Percentiles rank a stretch among this genome's conserved stretches.
These are phyloP conservation scores for Deilephila elpenor DNA, from an alignment of 2,888 invertebrate species.

Conservation along the genomic window DNA sequence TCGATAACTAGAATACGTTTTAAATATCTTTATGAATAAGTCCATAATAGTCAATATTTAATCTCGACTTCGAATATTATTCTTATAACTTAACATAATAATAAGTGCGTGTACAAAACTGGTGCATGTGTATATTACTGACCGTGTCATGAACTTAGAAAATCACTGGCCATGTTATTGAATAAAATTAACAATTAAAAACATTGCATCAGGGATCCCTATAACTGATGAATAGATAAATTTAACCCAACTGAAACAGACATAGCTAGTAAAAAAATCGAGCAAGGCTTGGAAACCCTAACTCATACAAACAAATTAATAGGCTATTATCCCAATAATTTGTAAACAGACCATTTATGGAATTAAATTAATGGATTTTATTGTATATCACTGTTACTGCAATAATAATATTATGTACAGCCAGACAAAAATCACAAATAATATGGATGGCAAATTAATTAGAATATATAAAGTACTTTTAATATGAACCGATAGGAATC, in stretches of 20 bases:
- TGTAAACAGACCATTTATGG: too few relatives aligned
- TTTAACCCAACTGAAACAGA: not conserved
- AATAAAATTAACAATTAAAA: not conserved
- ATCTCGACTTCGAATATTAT: not conserved
- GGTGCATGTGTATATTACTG: conserved; percentile 49
- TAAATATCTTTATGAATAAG: not conserved
- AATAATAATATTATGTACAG: too few relatives aligned
- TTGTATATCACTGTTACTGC: too few relatives aligned
- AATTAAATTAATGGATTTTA: too few relatives aligned
- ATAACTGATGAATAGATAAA: not conserved
- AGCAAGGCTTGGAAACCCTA: not conserved
- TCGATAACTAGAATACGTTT: too few relatives aligned
- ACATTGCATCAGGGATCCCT: too few relatives aligned
- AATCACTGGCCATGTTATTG: conserved; percentile 35
- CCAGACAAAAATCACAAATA: too few relatives aligned
- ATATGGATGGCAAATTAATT: too few relatives aligned
- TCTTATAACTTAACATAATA: not conserved
- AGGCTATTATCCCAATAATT: too few relatives aligned
- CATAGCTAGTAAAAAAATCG: not conserved
- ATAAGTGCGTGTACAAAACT: conserved; percentile 49
- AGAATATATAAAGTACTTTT: too few relatives aligned
- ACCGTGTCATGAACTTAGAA: conserved; percentile 41
- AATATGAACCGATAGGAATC: too few relatives aligned
- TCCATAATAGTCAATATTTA: not conserved
- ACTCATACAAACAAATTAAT: not conserved